Evolutionary conservation across 23 tunicate genomes (phyloP), one percentile per base, ranked within the genome.

Genomic region (Aplidium turbinatum): DNA sequence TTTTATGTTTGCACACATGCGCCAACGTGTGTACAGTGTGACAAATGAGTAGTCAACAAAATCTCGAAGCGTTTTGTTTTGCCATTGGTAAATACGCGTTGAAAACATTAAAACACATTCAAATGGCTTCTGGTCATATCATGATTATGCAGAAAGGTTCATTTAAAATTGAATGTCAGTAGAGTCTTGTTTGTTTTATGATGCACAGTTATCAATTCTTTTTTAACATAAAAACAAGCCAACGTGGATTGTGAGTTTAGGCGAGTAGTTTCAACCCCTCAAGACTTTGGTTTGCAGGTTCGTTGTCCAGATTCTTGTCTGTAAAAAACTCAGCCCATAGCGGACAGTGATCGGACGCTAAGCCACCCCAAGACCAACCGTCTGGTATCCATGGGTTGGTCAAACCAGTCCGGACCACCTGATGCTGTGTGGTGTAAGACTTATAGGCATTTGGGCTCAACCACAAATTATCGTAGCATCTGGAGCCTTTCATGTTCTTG

Each of bases 381-480:
- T 80, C 85, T 13, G 85, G 85, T 1, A 80, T 80, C 85, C 85
- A 80, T 29, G 85, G 85, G 38, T 57, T 80, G 3, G 77, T 70
- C 58, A 80, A 36, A 7, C 77, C 85, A 56, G 42, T 70, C 5
- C 85, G 57, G 6, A 80, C 70, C 3, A 80, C 77, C 7, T 80
- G 19, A 35, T 52, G 70, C 18, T 70, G 33, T 7, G 18, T 30
- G 9, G 85, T 57, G 58, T 54, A 70, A 1, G 39, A 34, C 30
- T 22, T 4, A 57, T 30, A 29, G 20, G 68, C 77, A 1, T 47
- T 40, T 29, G 70, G 58, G 35, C 35, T 80, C n/a, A 69, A 1
- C 77, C 77, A 80, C 1, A 80, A 40, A 34, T 80, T 80, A 54
- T 80, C 85, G 40, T 40, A 56, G 60, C 77, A 13, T 39, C 70